Percentiles rank a stretch among this genome's conserved stretches.
Evolutionary conservation across 92 coral and sea anemone species (phyloP).

Genomic region (Metridium senile): DNA sequence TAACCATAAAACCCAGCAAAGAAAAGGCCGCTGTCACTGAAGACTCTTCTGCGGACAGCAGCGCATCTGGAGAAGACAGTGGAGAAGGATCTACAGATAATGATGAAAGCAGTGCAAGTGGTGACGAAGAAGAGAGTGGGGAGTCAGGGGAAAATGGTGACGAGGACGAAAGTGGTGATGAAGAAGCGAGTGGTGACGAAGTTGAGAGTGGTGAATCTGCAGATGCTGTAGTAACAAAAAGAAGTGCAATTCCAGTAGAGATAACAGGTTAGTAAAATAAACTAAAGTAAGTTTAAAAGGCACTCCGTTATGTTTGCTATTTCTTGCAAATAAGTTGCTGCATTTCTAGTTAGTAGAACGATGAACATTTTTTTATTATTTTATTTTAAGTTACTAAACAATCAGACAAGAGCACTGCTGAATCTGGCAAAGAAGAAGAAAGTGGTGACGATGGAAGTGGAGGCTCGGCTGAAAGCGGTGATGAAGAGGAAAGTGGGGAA

Average conservation of each 20-base stretch:
- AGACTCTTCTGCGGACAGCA: constrained; percentile 9
- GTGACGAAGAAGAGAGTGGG: constrained; percentile 28
- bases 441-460: constrained; percentile 34
- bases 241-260: constrained; percentile 55
- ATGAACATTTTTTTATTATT: too few species aligned
- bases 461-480: constrained; percentile 29
- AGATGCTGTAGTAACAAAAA: constrained; percentile 31
- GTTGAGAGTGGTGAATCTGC: constrained; percentile 44
- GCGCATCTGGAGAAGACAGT: constrained; percentile 28
- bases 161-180: constrained; percentile 26
- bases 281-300: background rate
- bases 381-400: background rate
- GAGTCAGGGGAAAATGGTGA: constrained; percentile 50
- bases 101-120: constrained; percentile 46
- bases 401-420: constrained; percentile 1
- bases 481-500: constrained; percentile 36
- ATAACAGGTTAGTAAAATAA: background rate
- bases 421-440: background rate
- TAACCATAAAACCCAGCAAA: background rate
- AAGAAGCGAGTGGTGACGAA: constrained; percentile 48
- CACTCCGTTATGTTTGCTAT: background rate
- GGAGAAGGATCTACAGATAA: constrained; percentile 18
- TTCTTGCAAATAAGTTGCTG: background rate
- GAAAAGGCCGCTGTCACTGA: background rate
- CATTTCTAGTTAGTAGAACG: too few species aligned